phyloP scores from a whole-genome alignment of 1,140 invertebrate genomes.

The Drosophila trapezifrons region DNA sequence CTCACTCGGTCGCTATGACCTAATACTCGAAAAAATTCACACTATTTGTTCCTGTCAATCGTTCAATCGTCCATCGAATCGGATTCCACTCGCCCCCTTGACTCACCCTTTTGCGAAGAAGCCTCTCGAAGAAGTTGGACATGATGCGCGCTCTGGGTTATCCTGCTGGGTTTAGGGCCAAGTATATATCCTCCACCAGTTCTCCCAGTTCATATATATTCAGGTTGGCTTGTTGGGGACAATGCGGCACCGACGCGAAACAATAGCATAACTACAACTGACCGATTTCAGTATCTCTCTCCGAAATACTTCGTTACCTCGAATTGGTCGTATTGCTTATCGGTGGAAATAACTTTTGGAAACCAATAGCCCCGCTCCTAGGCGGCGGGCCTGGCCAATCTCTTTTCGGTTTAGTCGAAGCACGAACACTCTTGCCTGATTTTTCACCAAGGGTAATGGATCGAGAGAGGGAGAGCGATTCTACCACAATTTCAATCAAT shows the following conservation, averaged over 20 bases:
- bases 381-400: slow-evolving; percentile 22
- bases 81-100: background rate
- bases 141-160: slow-evolving; percentile 19
- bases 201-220: slow-evolving; percentile 5
- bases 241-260: slow-evolving; percentile 52
- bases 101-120: slow-evolving; percentile 52
- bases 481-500: slow-evolving; percentile 5
- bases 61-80: slow-evolving; percentile 1
- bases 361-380: slow-evolving; percentile 33
- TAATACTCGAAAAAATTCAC: slow-evolving; percentile 15
- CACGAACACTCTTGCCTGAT: slow-evolving; percentile 18
- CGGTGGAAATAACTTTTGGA: slow-evolving; percentile 40
- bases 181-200: background rate
- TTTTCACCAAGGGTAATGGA: background rate
- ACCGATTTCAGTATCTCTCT: slow-evolving; percentile 55
- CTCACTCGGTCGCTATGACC: background rate
- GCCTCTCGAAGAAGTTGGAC: slow-evolving; percentile 48
- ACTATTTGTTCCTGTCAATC: slow-evolving; percentile 18
- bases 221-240: slow-evolving; percentile 2
- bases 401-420: slow-evolving; percentile 14
- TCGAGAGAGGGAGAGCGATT: background rate
- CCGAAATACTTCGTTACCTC: slow-evolving; percentile 40
- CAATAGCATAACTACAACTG: slow-evolving; percentile 70
- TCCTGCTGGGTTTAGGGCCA: slow-evolving; percentile 1
- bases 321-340: slow-evolving; percentile 68